Evolutionary conservation across 1,140 invertebrate species (phyloP).

Genomic region (Eubasilissa regina): DNA sequence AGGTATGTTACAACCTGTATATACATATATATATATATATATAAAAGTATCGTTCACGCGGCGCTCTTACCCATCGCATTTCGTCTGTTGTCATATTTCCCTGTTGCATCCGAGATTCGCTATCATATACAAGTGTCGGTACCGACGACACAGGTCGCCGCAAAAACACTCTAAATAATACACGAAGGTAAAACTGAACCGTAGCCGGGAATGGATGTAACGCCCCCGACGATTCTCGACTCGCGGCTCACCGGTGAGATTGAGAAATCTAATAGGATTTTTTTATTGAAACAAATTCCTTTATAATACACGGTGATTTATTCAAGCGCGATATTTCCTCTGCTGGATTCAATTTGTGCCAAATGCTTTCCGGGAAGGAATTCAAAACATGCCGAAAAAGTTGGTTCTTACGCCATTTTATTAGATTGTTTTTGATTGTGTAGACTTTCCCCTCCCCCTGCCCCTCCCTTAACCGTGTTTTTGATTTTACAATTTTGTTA

Average conservation of each 20-base stretch:
- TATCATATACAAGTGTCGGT: no score
- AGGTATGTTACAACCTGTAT: no score
- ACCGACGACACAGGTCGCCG: no score
- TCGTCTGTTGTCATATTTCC: no score
- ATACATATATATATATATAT: no score
- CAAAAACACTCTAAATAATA: no score
- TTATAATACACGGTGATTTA: conserved; percentile 36
- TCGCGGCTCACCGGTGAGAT: background rate
- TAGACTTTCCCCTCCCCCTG: background rate
- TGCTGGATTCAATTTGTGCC: conserved; percentile 35
- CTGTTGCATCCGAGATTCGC: no score
- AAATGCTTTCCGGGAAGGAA: conserved; percentile 22
- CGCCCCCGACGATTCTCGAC: background rate
- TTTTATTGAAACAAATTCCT: conserved; percentile 37
- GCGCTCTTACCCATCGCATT: no score
- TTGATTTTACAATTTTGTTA: background rate
- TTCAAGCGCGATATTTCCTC: conserved; percentile 39
- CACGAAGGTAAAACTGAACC: no score
- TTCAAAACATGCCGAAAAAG: conserved; percentile 12
- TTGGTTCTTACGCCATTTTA: conserved; percentile 19
- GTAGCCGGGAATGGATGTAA: no score
- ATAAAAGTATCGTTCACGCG: no score
- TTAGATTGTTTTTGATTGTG: conserved; percentile 32
- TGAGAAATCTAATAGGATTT: conserved; percentile 1
- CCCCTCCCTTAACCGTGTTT: background rate